phyloP scores from a whole-genome alignment of 2,113 vertebrate genomes.

The Balaenoptera acutorostrata region DNA sequence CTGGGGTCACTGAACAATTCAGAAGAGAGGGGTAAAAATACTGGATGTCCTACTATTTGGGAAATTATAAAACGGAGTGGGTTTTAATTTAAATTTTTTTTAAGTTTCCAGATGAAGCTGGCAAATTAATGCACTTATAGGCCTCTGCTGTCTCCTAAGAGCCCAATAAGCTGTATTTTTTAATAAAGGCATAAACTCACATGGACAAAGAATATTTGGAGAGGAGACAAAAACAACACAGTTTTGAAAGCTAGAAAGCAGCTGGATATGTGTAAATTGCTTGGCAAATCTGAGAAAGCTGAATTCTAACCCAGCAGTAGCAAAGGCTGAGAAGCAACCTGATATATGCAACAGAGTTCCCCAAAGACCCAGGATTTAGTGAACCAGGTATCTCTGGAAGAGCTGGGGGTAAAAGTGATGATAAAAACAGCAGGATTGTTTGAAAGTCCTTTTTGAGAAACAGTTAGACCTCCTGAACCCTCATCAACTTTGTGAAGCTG shows the following conservation, averaged over 20 bases:
- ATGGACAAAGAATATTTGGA: not conserved
- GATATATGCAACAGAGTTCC: not conserved
- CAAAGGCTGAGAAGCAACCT: not conserved
- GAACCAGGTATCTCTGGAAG: not conserved
- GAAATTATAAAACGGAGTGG: not conserved
- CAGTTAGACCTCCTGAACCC: not conserved
- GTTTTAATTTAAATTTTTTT: not conserved
- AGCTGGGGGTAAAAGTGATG: not conserved
- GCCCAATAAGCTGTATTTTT: not conserved
- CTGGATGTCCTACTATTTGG: not conserved
- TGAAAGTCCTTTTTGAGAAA: not conserved
- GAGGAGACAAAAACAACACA: not conserved
- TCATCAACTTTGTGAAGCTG: not conserved
- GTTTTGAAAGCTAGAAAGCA: not conserved
- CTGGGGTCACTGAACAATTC: not conserved
- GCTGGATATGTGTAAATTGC: not conserved
- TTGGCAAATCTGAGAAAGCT: not conserved
- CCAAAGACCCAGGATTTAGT: not conserved
- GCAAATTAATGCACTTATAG: not conserved
- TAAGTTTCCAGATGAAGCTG: not conserved
- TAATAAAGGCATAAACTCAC: conserved; percentile 11
- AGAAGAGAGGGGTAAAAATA: not conserved
- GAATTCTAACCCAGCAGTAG: not conserved
- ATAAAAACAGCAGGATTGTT: not conserved
- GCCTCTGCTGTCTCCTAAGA: not conserved